Percentiles rank a stretch among this genome's conserved stretches.
These are phyloP conservation scores for Itoplectis maculator DNA, from an alignment of 2,888 invertebrate genomes.

Conservation along the genomic window DNA sequence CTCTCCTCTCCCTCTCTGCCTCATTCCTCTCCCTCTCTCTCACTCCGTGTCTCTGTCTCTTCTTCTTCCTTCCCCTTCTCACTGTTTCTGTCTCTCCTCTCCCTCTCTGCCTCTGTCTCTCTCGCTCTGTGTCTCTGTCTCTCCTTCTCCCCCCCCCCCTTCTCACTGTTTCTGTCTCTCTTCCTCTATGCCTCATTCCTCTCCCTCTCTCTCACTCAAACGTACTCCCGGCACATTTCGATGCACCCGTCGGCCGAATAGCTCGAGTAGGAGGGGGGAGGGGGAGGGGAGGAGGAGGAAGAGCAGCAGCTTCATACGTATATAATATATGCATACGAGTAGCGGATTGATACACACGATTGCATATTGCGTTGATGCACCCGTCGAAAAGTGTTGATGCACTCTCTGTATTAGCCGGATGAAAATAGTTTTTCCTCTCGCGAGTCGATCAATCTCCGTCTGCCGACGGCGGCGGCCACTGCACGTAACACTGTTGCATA, in stretches of 20 bases:
- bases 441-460: constrained; percentile 15
- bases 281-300: too few species aligned
- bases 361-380: neutral
- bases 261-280: too few species aligned
- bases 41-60: too few species aligned
- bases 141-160: too few species aligned
- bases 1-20: neutral
- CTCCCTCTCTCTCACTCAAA: constrained; percentile 3
- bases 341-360: constrained; percentile 31
- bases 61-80: too few species aligned
- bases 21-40: neutral
- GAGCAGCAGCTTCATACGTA: neutral
- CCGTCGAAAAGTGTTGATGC: neutral
- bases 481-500: neutral
- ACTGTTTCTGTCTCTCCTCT: too few species aligned
- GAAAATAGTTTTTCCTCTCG: constrained; percentile 17
- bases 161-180: constrained; percentile 8
- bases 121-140: too few species aligned
- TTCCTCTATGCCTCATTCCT: too few species aligned
- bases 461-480: neutral
- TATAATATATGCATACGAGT: constrained; percentile 52
- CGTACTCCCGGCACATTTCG: constrained; percentile 29
- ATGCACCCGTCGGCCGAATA: constrained; percentile 49
- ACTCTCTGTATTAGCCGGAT: constrained; percentile 25
- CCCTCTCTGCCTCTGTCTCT: neutral